phyloP scores from a whole-genome alignment of 2,113 vertebrate genomes.

The Ellobius talpinus region DNA sequence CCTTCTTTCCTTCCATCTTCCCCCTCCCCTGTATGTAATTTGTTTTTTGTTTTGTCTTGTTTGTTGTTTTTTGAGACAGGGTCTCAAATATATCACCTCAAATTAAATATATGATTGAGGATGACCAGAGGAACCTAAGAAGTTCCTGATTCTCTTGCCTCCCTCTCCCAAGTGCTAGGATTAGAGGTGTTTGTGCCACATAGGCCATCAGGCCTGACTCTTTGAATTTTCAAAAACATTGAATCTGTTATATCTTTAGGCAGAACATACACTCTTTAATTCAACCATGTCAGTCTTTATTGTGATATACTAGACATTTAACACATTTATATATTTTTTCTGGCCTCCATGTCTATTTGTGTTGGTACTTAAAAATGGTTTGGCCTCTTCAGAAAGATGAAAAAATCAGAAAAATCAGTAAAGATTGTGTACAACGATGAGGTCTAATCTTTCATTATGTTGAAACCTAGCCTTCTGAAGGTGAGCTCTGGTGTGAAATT shows the following conservation, averaged over 20 bases:
- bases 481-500: not conserved
- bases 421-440: not conserved
- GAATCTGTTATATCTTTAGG: conserved; percentile 41
- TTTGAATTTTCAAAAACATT: not conserved
- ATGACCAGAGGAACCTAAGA: not conserved
- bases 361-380: conserved; percentile 14
- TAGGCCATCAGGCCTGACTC: not conserved
- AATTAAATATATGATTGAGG: not conserved
- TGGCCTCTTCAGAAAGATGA: conserved; percentile 12
- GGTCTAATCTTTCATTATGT: conserved; percentile 40
- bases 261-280: not conserved
- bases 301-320: not conserved
- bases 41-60: not conserved
- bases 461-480: conserved; percentile 33
- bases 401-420: conserved; percentile 2
- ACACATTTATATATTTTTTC: conserved; percentile 1
- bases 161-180: not conserved
- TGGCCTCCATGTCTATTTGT: not conserved
- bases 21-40: not conserved
- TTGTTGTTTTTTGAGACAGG: not conserved
- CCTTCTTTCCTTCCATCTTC: not conserved
- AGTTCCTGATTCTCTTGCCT: not conserved
- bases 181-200: not conserved
- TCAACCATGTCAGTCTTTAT: not conserved
- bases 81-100: not conserved